phyloP scores from a whole-genome alignment of 37 sponge, comb jelly and placozoan species.

The Haliclona indistincta region DNA sequence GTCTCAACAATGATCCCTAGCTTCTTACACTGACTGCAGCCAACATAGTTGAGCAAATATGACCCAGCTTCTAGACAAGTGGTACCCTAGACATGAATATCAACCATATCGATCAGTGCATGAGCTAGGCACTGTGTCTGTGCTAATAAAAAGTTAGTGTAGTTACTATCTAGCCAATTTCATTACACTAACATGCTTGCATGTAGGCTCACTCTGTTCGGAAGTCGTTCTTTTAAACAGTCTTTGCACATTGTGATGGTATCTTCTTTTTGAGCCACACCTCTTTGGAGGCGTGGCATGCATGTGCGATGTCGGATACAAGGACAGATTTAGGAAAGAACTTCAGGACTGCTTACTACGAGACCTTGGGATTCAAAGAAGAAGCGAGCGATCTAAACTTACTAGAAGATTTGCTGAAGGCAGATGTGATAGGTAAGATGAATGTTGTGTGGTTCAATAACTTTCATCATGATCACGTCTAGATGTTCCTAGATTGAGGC shows the following conservation, averaged over 20 bases:
- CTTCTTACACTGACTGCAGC: slow-evolving; percentile 66
- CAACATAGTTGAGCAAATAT: slow-evolving; percentile 82
- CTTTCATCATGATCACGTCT: background rate
- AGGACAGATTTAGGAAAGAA: slow-evolving; percentile 4
- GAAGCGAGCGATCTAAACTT: slow-evolving; percentile 32
- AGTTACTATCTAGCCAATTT: background rate
- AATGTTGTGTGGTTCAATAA: background rate
- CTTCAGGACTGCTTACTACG: slow-evolving; percentile 70
- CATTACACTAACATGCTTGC: background rate
- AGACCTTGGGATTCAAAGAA: slow-evolving; percentile 52
- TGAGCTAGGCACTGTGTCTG: background rate
- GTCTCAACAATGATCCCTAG: slow-evolving; percentile 38
- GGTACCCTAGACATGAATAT: slow-evolving; percentile 50
- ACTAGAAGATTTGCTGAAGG: slow-evolving; percentile 47
- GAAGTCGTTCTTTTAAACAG: slow-evolving; percentile 65
- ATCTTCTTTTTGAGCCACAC: slow-evolving; percentile 17
- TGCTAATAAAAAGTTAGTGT: background rate
- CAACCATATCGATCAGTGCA: background rate
- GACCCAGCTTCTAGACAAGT: slow-evolving; percentile 79
- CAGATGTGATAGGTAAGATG: slow-evolving; percentile 36
- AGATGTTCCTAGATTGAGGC: slow-evolving; percentile 49
- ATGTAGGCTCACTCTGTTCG: slow-evolving; percentile 65
- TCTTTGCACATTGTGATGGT: slow-evolving; percentile 62
- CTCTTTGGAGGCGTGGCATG: background rate
- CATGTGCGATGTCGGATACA: background rate